These are phyloP conservation scores for Poeciliopsis occidentalis DNA, from an alignment of 2,113 vertebrate species.

Conservation along the genomic window DNA sequence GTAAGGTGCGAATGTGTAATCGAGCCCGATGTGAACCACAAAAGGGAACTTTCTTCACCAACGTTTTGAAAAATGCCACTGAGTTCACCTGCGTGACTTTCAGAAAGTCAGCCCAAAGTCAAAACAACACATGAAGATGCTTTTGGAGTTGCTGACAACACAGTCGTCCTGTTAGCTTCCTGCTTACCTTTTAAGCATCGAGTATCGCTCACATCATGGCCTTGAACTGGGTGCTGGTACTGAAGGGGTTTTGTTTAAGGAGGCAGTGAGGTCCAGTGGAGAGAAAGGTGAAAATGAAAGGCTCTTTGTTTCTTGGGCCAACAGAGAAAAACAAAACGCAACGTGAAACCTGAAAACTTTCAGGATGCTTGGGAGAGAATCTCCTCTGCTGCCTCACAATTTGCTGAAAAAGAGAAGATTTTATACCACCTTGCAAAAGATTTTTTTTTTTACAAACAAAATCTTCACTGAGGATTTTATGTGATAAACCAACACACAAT, in stretches of 20 bases:
- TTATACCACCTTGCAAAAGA: neutral
- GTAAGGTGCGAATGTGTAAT: too few species aligned
- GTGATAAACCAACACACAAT: too few species aligned
- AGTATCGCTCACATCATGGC: slow-evolving; percentile 25
- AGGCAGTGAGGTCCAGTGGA: neutral
- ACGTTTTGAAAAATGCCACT: too few species aligned
- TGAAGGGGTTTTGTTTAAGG: slow-evolving; percentile 11
- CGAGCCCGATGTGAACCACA: too few species aligned
- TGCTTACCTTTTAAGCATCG: slow-evolving; percentile 12
- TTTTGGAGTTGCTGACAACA: neutral
- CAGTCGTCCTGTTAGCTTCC: neutral
- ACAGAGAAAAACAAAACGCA: slow-evolving; percentile 10
- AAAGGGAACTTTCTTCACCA: too few species aligned
- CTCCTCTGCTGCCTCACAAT: neutral
- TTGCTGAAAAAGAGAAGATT: neutral
- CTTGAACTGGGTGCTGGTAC: neutral
- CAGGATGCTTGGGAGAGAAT: neutral
- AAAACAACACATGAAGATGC: neutral
- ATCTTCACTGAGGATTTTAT: too few species aligned
- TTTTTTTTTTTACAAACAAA: too few species aligned
- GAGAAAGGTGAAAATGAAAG: slow-evolving; percentile 21
- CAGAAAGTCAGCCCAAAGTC: neutral
- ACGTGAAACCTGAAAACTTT: slow-evolving; percentile 6
- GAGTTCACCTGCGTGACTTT: slow-evolving; percentile 1
- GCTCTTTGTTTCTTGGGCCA: slow-evolving; percentile 26